A percentile compares a stretch with the other conserved stretches of the same genome.
Evolutionary conservation across 2,888 invertebrate genomes (phyloP).

Genomic region (Phragmatobia fuliginosa): DNA sequence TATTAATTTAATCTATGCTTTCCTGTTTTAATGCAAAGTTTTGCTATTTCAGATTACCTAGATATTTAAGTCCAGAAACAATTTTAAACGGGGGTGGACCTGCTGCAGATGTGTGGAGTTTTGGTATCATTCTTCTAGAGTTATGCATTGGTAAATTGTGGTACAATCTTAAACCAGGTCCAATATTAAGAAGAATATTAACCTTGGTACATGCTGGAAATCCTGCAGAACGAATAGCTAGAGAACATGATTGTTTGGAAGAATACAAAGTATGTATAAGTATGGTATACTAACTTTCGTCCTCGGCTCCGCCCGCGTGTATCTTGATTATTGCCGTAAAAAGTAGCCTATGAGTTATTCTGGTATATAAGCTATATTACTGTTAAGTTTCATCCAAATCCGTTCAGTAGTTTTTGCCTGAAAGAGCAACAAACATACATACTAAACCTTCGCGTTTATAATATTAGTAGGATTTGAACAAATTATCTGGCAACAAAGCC

Average conservation of each 20-base stretch:
- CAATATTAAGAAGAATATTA: constrained; percentile 91
- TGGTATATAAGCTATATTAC: too few relatives aligned
- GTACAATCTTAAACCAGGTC: constrained; percentile 91
- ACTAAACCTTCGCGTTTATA: too few relatives aligned
- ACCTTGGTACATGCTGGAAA: constrained; percentile 88
- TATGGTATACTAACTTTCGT: background rate
- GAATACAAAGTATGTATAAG: constrained; percentile 85
- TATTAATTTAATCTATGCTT: background rate
- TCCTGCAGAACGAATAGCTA: constrained; percentile 89
- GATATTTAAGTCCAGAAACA: constrained; percentile 94
- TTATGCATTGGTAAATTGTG: constrained; percentile 91
- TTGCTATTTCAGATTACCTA: constrained; percentile 87
- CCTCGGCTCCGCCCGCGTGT: too few relatives aligned
- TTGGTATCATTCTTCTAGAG: constrained; percentile 96
- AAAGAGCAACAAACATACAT: too few relatives aligned
- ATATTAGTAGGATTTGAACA: too few relatives aligned
- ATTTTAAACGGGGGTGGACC: constrained; percentile 90
- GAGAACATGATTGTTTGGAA: constrained; percentile 91
- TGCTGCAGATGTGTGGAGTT: constrained; percentile 96
- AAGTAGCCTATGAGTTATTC: too few relatives aligned
- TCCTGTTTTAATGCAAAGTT: constrained; percentile 8
- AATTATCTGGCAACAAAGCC: too few relatives aligned
- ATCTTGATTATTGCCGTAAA: too few relatives aligned
- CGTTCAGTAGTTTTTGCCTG: too few relatives aligned
- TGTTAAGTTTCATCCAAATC: too few relatives aligned